A percentile compares a stretch with the other conserved stretches of the same genome.
Evolutionary conservation across 1,140 invertebrate genomes (phyloP).

Genomic region (Daktulosphaira vitifoliae): DNA sequence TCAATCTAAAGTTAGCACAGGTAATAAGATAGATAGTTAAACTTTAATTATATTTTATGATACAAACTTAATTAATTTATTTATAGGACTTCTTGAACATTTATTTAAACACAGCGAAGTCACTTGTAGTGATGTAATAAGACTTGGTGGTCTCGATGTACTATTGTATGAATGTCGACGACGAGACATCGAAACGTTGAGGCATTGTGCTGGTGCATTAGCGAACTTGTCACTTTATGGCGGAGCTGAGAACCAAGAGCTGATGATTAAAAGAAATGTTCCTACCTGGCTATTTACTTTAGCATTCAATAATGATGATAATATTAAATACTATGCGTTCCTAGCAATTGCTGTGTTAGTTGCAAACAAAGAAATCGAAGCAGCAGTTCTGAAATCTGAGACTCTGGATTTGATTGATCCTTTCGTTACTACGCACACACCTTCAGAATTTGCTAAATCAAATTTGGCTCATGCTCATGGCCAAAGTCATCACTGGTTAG

Average conservation of each 20-base stretch:
- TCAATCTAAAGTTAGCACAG: constrained; percentile 85
- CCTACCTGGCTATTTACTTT: constrained; percentile 97
- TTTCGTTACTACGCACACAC: constrained; percentile 88
- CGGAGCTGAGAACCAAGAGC: constrained; percentile 88
- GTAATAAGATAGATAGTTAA: constrained; percentile 33
- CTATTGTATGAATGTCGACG: constrained; percentile 91
- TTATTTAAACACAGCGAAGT: constrained; percentile 96
- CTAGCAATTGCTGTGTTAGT: constrained; percentile 92
- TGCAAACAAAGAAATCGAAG: constrained; percentile 97
- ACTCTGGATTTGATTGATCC: constrained; percentile 93
- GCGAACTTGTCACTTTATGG: constrained; percentile 95
- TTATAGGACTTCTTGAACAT: constrained; percentile 75
- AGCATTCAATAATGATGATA: constrained; percentile 93
- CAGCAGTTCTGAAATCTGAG: constrained; percentile 87
- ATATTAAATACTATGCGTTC: constrained; percentile 97
- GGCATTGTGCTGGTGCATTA: constrained; percentile 90
- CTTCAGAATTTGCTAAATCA: constrained; percentile 87
- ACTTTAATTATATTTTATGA: too few species aligned
- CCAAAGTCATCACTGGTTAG: constrained; percentile 92
- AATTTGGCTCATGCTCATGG: constrained; percentile 89
- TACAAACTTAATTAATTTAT: not conserved
- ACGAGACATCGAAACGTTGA: constrained; percentile 81
- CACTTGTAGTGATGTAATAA: constrained; percentile 86
- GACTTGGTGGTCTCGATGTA: constrained; percentile 75
- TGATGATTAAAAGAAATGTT: constrained; percentile 92